Evolutionary conservation across 2,113 vertebrate species (phyloP), one percentile per base, ranked within the genome.

Genomic region (Misgurnus mizolepis): DNA sequence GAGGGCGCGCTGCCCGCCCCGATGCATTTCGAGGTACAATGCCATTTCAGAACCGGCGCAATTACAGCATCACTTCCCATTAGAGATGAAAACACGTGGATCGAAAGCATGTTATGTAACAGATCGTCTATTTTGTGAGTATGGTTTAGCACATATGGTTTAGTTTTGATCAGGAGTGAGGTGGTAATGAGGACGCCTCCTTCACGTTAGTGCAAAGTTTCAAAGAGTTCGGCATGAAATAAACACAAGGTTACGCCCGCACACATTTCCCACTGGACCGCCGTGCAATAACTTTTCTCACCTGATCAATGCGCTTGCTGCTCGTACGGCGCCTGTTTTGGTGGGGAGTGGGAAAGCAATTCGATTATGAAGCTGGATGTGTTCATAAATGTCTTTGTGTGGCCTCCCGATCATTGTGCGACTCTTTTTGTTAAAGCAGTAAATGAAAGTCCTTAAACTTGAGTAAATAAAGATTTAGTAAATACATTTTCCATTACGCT

Each of bases 141-240:
- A 22, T 56, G 67, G 55, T 69, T 74, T 14, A 11, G 12, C 12
- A 53, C 4, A 14, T 11, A 53, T 53, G 50, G 50, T 53, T 45
- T 45, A 45, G 8, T 45, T 45, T 45, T 45, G 43, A 45, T 4
- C 56, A 66, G 50, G 47, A 64, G 56, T 39, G 15, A 43, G 66
- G 34, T 66, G 15, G 18, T 77, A 78, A 79, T 45, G 79, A 79
- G 67, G 14, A 58, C 66, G 80, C 50, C 67, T 71, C 50, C 45
- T 40, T 73, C 50, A 84, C 77, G 82, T 71, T 53, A 82, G 79
- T 34, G 27, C 27, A 34, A 34, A 53, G 69, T 83, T 67, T 81
- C 69, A 68, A 75, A 80, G 71, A 68, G 56, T 58, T 77, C 49
- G 76, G 14, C 79, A 84, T 85, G 84, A 84, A 84, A 85, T 85